Conservation (phyloP, 1,140 invertebrate species). For the Trichoplusia ni region DNA sequence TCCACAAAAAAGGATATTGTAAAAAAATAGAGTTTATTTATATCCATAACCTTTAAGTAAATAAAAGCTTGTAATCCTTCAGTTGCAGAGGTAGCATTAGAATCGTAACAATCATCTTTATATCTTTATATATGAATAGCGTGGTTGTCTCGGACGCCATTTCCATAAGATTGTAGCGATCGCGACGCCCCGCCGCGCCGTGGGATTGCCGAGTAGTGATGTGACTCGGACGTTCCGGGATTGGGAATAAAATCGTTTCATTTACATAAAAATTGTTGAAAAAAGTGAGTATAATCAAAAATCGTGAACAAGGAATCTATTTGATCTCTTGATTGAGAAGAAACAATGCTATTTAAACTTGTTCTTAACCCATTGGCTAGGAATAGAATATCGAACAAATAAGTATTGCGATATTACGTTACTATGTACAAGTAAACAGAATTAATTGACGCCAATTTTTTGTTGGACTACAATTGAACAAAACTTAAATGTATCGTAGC, state of each 20-base stretch:
- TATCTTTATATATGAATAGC: conserved; percentile 26
- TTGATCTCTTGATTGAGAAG: too few relatives aligned
- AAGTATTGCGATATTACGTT: too few relatives aligned
- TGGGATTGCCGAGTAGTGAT: conserved; percentile 30
- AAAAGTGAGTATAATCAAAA: too few relatives aligned
- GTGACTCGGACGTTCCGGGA: neutral
- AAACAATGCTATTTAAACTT: too few relatives aligned
- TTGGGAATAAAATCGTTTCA: neutral
- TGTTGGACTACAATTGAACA: too few relatives aligned
- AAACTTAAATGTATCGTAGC: too few relatives aligned
- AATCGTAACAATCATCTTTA: conserved; percentile 29
- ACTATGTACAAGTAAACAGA: too few relatives aligned
- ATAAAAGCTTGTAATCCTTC: conserved; percentile 8
- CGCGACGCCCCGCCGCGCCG: conserved; percentile 35
- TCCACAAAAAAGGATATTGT: neutral
- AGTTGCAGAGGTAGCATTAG: conserved; percentile 26
- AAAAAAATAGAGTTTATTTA: conserved; percentile 10
- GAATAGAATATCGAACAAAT: too few relatives aligned
- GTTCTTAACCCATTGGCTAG: too few relatives aligned
- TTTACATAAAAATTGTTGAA: neutral
- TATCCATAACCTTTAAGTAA: conserved; percentile 20
- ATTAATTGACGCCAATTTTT: too few relatives aligned
- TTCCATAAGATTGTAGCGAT: conserved; percentile 36
- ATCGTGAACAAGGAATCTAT: too few relatives aligned
- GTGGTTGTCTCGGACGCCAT: conserved; percentile 28